Evolutionary conservation across 2,888 invertebrate genomes (phyloP).

Genomic region (Trichopoda pennipes): DNA sequence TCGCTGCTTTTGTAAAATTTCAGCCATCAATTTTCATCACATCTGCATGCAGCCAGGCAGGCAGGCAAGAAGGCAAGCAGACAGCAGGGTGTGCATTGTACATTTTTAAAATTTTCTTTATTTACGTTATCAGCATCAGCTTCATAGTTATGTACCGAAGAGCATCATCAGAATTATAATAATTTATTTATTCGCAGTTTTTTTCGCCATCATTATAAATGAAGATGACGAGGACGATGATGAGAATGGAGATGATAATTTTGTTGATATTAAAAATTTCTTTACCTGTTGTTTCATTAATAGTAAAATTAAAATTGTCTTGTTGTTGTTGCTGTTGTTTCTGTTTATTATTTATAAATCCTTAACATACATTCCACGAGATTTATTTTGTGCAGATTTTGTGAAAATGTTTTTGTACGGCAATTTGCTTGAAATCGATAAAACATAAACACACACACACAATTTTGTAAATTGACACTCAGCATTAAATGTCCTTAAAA

Average conservation of each 20-base stretch:
- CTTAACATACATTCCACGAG: slow-evolving; percentile 17
- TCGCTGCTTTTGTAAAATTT: slow-evolving; percentile 35
- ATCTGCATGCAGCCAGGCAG: background rate
- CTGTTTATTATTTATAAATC: slow-evolving; percentile 19
- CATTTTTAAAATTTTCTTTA: background rate
- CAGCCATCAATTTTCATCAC: slow-evolving; percentile 21
- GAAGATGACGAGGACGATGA: background rate
- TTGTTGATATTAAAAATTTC: slow-evolving; percentile 25
- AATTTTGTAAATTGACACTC: slow-evolving; percentile 35
- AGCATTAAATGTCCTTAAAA: slow-evolving; percentile 34
- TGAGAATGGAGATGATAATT: background rate
- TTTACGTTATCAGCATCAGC: background rate
- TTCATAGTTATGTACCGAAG: background rate
- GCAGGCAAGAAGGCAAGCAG: no score
- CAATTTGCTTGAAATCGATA: slow-evolving; percentile 31
- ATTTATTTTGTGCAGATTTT: slow-evolving; percentile 19
- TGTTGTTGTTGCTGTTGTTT: slow-evolving; percentile 4
- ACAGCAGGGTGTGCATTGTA: background rate
- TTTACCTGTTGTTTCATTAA: slow-evolving; percentile 48
- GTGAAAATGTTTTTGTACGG: background rate
- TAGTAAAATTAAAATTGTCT: slow-evolving; percentile 34
- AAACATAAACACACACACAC: slow-evolving; percentile 4
- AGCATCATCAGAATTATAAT: slow-evolving; percentile 1
- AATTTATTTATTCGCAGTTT: background rate
- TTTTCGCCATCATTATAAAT: background rate